Evolutionary conservation across 1,140 invertebrate genomes (phyloP).

Genomic region (Microplitis demolitor): DNA sequence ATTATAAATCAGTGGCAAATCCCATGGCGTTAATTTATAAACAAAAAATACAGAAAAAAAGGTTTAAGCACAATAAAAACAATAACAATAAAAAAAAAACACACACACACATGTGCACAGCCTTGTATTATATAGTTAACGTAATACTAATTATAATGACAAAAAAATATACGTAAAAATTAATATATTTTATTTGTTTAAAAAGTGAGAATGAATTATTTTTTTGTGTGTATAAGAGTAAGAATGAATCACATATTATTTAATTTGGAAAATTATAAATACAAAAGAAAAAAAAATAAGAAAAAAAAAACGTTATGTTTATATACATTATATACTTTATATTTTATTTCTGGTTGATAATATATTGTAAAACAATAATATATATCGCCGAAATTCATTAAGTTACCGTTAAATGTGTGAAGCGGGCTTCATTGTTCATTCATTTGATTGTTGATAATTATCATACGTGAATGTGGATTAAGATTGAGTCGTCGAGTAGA

Average conservation of each 20-base stretch:
- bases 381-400: conserved; percentile 31
- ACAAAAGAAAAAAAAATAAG: neutral
- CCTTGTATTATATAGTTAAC: conserved; percentile 50
- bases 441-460: conserved; percentile 45
- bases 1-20: no score
- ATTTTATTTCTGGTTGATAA: neutral
- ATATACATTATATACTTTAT: neutral
- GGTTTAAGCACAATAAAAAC: neutral
- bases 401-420: conserved; percentile 48
- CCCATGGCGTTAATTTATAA: neutral
- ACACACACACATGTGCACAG: conserved; percentile 32
- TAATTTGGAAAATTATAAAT: neutral
- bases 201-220: conserved; percentile 22
- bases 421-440: conserved; percentile 53
- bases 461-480: neutral
- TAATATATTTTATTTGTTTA: conserved; percentile 56
- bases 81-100: conserved; percentile 15
- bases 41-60: neutral
- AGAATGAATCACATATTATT: conserved; percentile 11
- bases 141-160: conserved; percentile 45
- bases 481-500: neutral
- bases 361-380: neutral
- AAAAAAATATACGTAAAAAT: conserved; percentile 51
- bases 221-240: conserved; percentile 8
- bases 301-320: conserved; percentile 7